A percentile compares a stretch with the other conserved stretches of the same genome.
Conservation (phyloP, 2,797 vertebrate genomes). For the Nannoperca obscura region DNA sequence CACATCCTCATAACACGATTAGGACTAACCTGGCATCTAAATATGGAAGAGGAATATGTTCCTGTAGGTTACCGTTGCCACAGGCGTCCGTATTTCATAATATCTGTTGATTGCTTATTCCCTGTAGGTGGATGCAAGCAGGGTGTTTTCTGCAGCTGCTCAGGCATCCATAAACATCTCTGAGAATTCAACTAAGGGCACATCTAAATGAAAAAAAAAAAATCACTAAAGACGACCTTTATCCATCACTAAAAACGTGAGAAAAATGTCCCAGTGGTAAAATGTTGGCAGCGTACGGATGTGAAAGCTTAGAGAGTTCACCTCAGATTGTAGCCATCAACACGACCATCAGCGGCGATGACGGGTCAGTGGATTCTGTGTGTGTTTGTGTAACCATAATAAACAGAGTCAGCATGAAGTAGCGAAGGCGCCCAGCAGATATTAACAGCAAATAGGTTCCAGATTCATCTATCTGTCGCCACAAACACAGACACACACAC, state of each 20-base stretch:
- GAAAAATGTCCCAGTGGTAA: slow-evolving; percentile 20
- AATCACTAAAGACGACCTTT: slow-evolving; percentile 16
- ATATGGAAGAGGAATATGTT: slow-evolving; percentile 73
- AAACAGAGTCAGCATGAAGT: slow-evolving; percentile 64
- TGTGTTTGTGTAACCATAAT: slow-evolving; percentile 54
- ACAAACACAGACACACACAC: slow-evolving; percentile 23
- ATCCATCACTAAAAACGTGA: slow-evolving; percentile 5
- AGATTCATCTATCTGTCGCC: slow-evolving; percentile 52
- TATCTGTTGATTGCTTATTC: slow-evolving; percentile 70
- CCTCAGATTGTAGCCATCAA: slow-evolving; percentile 36
- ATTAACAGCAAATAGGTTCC: slow-evolving; percentile 63
- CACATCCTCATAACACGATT: slow-evolving; percentile 79
- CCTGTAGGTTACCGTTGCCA: slow-evolving; percentile 70
- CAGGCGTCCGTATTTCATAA: slow-evolving; percentile 66
- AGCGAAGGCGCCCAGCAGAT: slow-evolving; percentile 60
- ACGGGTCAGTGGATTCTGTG: slow-evolving; percentile 58
- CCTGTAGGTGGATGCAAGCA: slow-evolving; percentile 59
- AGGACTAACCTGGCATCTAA: slow-evolving; percentile 82
- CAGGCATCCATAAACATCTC: slow-evolving; percentile 39
- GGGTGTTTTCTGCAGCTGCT: slow-evolving; percentile 41
- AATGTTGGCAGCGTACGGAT: slow-evolving; percentile 3
- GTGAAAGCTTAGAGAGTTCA: slow-evolving; percentile 28
- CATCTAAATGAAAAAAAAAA: slow-evolving; percentile 30
- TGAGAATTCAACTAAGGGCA: slow-evolving; percentile 30
- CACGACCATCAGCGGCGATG: slow-evolving; percentile 44